Conservation (phyloP, 2,113 vertebrate species). For the Sapayoa aenigma region DNA sequence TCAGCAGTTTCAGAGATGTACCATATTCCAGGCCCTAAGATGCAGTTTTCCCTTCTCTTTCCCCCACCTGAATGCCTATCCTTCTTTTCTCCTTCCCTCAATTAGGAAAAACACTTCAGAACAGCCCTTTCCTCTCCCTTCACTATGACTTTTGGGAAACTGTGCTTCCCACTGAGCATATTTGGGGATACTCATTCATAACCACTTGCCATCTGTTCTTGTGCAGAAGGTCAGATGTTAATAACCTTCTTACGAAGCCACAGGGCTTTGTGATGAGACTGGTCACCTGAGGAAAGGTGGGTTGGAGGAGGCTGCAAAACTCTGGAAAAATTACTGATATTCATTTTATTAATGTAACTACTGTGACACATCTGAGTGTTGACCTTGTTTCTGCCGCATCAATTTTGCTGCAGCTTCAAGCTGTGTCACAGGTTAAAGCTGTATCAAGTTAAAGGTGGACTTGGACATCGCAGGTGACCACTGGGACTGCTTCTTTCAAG, state of each 20-base stretch:
- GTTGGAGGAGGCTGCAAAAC: background rate
- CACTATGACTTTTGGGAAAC: background rate
- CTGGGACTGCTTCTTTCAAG: background rate
- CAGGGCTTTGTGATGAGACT: background rate
- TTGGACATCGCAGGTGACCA: background rate
- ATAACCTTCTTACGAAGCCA: background rate
- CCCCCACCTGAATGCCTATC: background rate
- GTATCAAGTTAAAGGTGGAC: background rate
- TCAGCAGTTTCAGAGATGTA: slow-evolving; percentile 45
- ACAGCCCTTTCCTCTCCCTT: background rate
- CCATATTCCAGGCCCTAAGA: background rate
- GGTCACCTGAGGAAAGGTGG: background rate
- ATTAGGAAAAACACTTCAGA: background rate
- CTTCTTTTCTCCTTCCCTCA: background rate
- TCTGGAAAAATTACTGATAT: background rate
- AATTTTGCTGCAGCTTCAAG: background rate
- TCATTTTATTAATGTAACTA: background rate
- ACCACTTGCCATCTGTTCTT: background rate
- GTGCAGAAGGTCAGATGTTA: background rate
- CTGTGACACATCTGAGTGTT: background rate
- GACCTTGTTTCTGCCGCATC: background rate
- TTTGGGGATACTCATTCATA: background rate
- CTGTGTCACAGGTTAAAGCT: background rate
- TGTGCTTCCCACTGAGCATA: background rate
- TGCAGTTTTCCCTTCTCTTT: background rate